Evolutionary conservation across 2,888 invertebrate genomes (phyloP).

Genomic region (Xanthorhoe designata): DNA sequence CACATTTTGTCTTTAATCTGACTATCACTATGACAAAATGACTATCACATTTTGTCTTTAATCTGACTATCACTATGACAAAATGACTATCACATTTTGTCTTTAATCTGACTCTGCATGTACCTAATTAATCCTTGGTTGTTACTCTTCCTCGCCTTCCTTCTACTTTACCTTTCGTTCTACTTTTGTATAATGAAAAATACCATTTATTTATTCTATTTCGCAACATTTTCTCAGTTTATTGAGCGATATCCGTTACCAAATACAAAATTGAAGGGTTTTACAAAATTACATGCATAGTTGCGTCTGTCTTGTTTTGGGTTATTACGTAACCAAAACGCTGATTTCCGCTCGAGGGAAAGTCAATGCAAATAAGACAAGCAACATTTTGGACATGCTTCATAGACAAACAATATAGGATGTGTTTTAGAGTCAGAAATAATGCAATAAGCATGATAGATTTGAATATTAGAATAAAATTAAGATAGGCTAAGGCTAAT

Average conservation of each 20-base stretch:
- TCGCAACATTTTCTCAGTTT: slow-evolving; percentile 24
- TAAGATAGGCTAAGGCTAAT: too few relatives aligned
- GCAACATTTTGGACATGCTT: slow-evolving; percentile 50
- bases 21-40: too few relatives aligned
- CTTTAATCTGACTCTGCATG: too few relatives aligned
- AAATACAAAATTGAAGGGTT: slow-evolving; percentile 55
- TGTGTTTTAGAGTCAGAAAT: background rate
- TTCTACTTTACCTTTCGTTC: too few relatives aligned
- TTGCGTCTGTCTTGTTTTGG: slow-evolving; percentile 51
- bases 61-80: too few relatives aligned
- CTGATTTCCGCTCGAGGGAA: slow-evolving; percentile 68
- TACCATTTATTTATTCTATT: background rate
- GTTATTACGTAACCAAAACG: slow-evolving; percentile 59
- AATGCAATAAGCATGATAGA: background rate
- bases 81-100: too few relatives aligned
- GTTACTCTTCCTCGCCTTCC: too few relatives aligned
- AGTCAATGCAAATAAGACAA: slow-evolving; percentile 62
- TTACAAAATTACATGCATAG: slow-evolving; percentile 51
- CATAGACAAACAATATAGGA: slow-evolving; percentile 2
- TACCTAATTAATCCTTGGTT: too few relatives aligned
- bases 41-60: too few relatives aligned
- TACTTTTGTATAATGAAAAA: too few relatives aligned
- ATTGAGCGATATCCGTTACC: slow-evolving; percentile 39
- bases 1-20: too few relatives aligned
- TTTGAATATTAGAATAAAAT: background rate